These are phyloP conservation scores for Drosophila macrothrix DNA, from an alignment of 2,888 invertebrate genomes.

Conservation along the genomic window DNA sequence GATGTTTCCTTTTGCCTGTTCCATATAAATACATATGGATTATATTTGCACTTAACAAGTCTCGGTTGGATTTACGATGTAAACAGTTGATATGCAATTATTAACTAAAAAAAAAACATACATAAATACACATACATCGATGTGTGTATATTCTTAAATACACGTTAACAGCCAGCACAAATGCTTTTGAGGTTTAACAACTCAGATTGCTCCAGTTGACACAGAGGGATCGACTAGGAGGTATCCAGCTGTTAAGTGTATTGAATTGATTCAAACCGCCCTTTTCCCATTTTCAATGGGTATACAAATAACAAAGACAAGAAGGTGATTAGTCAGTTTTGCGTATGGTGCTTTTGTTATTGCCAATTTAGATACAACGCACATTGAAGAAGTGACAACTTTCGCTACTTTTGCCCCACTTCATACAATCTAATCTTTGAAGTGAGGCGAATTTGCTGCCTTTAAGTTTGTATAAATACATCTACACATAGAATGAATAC, in stretches of 20 bases:
- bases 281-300: not conserved
- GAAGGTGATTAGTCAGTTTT: conserved; percentile 6
- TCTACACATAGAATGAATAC: not conserved
- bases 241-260: conserved; percentile 1
- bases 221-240: not conserved
- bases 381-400: conserved; percentile 27
- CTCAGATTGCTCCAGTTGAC: not conserved
- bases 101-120: too few species aligned
- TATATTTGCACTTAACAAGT: not conserved
- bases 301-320: not conserved
- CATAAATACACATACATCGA: too few species aligned
- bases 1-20: not conserved
- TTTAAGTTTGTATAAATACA: not conserved
- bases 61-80: not conserved
- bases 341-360: conserved; percentile 11
- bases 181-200: not conserved
- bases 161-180: not conserved
- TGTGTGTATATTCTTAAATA: not conserved
- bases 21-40: not conserved
- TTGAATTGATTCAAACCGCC: not conserved
- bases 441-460: not conserved
- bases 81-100: not conserved
- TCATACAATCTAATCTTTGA: conserved; percentile 39
- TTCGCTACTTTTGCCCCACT: conserved; percentile 43
- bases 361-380: conserved; percentile 18